Percentiles rank a stretch among this genome's conserved stretches.
Evolutionary conservation across 1,140 invertebrate species (phyloP).

Genomic region (Drosophila lowei): DNA sequence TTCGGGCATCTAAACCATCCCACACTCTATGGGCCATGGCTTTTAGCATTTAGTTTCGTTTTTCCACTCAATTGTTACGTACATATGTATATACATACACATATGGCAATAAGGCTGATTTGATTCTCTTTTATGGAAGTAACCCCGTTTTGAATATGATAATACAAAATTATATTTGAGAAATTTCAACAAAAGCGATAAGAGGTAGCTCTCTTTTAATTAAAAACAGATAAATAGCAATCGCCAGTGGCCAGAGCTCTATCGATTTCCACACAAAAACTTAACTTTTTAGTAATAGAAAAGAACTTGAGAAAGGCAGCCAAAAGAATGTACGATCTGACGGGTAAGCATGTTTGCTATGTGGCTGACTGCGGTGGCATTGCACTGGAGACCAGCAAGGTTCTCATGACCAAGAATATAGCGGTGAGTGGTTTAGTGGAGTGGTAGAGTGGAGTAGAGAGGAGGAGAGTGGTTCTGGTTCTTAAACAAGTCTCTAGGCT

Average conservation of each 20-base stretch:
- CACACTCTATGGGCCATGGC: too few species aligned
- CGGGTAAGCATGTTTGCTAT: constrained; percentile 76
- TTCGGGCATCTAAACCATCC: constrained; percentile 54
- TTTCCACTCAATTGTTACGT: constrained; percentile 24
- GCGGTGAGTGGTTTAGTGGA: constrained; percentile 55
- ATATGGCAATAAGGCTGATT: constrained; percentile 47
- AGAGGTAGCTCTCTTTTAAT: constrained; percentile 43
- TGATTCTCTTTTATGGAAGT: constrained; percentile 10
- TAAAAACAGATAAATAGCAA: constrained; percentile 44
- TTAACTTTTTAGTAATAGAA: constrained; percentile 27
- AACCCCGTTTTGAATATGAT: constrained; percentile 39
- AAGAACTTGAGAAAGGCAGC: constrained; percentile 29
- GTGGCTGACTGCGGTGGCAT: constrained; percentile 79
- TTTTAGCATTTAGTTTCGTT: constrained; percentile 29
- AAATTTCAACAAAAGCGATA: constrained; percentile 41
- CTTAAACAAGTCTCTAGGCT: not conserved
- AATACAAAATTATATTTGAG: constrained; percentile 34
- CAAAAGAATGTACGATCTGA: constrained; percentile 68
- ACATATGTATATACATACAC: constrained; percentile 23
- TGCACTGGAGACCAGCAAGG: constrained; percentile 74
- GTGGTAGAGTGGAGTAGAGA: constrained; percentile 5
- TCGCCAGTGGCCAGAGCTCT: not conserved
- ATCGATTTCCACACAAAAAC: not conserved
- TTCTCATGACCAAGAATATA: constrained; percentile 74
- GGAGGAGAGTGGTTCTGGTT: not conserved